Evolutionary conservation across 2,113 vertebrate genomes (phyloP).

Genomic region (Odocoileus virginianus): DNA sequence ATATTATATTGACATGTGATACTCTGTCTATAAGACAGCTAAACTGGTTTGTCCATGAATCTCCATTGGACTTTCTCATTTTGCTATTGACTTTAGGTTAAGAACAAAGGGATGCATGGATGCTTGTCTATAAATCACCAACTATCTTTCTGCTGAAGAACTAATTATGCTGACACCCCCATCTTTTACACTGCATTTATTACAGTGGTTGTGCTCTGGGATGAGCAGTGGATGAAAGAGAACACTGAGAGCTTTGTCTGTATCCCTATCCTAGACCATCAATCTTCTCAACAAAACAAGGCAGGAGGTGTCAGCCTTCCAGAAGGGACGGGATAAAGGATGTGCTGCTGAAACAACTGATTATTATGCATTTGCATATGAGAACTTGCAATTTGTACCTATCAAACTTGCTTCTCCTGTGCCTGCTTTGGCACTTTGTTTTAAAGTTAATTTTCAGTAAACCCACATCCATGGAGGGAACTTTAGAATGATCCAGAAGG

Average conservation of each 20-base stretch:
- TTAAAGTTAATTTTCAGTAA: neutral
- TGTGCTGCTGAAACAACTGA: conserved; percentile 45
- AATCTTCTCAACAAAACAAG: conserved; percentile 41
- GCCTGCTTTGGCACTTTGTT: neutral
- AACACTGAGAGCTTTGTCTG: neutral
- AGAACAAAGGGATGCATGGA: neutral
- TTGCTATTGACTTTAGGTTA: conserved; percentile 43
- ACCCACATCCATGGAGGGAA: neutral
- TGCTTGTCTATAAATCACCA: conserved; percentile 46
- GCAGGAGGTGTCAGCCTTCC: conserved; percentile 59
- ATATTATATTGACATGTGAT: neutral
- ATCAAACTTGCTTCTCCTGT: neutral
- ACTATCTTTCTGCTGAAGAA: neutral
- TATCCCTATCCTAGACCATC: conserved; percentile 28
- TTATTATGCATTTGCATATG: conserved; percentile 62
- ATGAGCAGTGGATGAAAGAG: neutral
- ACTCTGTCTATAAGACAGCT: neutral
- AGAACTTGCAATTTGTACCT: conserved; percentile 43
- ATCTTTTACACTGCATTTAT: conserved; percentile 11
- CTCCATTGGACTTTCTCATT: neutral
- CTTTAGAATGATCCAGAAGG: neutral
- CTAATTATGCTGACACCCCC: conserved; percentile 49
- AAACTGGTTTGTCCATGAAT: neutral
- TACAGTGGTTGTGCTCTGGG: neutral
- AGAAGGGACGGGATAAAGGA: conserved; percentile 55